Conservation (phyloP, 2,797 vertebrate species). For the Australoheros facetus region DNA sequence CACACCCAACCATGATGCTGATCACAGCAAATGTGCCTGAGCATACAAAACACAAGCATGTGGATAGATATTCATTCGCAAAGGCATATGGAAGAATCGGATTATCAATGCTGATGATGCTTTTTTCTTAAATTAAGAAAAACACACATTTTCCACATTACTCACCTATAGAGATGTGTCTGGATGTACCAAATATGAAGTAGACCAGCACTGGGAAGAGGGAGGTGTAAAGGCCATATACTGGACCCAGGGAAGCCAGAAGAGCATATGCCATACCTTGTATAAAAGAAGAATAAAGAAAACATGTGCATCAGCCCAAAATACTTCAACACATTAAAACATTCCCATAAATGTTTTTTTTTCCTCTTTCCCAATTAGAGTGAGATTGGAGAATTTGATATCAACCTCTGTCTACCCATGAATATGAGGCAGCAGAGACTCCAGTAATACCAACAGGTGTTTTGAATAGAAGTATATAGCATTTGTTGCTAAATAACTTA, state of each 20-base stretch:
- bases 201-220: constrained; percentile 82
- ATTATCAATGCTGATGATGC: background rate
- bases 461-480: background rate
- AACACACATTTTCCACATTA: background rate
- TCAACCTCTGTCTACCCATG: background rate
- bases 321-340: background rate
- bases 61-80: background rate
- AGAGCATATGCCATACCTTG: constrained; percentile 85
- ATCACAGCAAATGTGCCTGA: constrained; percentile 92
- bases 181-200: constrained; percentile 83
- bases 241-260: constrained; percentile 78
- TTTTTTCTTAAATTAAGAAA: background rate
- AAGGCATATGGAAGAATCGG: background rate
- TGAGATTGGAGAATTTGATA: background rate
- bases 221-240: constrained; percentile 82
- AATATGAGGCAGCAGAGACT: background rate
- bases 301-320: background rate
- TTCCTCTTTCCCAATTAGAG: background rate
- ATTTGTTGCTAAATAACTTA: background rate
- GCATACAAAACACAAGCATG: background rate
- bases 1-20: constrained; percentile 92
- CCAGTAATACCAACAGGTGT: background rate
- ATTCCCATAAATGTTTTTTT: background rate
- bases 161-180: constrained; percentile 83
- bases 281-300: background rate